Evolutionary conservation across 2,888 invertebrate species (phyloP).

Genomic region (Helobdella robusta): DNA sequence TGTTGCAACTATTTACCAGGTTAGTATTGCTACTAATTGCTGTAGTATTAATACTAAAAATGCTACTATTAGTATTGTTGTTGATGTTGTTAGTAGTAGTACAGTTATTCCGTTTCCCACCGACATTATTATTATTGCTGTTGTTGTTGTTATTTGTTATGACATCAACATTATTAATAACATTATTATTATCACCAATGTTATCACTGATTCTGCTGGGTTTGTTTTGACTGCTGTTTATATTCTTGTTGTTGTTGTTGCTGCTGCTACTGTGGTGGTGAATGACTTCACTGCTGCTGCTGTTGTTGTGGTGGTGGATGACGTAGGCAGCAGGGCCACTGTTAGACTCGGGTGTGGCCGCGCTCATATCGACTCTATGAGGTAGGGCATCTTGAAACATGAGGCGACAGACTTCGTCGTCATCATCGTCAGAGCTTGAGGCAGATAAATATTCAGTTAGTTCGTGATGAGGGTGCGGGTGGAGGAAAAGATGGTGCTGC

Average conservation of each 20-base stretch:
- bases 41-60: not conserved
- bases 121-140: too few species aligned
- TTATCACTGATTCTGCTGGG: too few species aligned
- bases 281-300: not conserved
- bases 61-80: not conserved
- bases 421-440: conserved; percentile 21
- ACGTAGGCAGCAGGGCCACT: not conserved
- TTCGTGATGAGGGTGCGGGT: not conserved
- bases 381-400: too few species aligned
- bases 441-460: conserved; percentile 20
- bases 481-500: not conserved
- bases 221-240: not conserved
- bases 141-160: too few species aligned
- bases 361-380: too few species aligned
- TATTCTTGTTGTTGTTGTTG: conserved; percentile 14
- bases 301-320: conserved; percentile 4
- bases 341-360: too few species aligned
- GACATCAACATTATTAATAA: too few species aligned
- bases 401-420: conserved; percentile 23
- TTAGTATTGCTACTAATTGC: too few species aligned
- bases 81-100: not conserved
- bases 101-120: too few species aligned
- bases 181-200: too few species aligned
- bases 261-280: not conserved
- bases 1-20: too few species aligned